Conservation (phyloP, 2,113 vertebrate genomes). For the Hyperopisus bebe region DNA sequence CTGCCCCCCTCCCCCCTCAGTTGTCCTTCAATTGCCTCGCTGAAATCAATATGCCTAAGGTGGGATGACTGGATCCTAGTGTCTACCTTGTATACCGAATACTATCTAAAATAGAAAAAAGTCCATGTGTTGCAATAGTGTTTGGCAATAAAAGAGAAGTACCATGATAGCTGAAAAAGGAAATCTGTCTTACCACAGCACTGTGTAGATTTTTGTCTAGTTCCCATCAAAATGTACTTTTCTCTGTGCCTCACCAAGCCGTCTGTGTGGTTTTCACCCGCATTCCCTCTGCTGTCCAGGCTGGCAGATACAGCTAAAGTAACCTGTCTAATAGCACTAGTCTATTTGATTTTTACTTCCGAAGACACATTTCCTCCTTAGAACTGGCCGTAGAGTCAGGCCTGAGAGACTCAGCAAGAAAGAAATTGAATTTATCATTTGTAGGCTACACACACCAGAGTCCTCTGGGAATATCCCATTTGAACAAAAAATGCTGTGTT, state of each 20-base stretch:
- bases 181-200: not conserved
- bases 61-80: not conserved
- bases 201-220: not conserved
- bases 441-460: slow-evolving; percentile 24
- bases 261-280: not conserved
- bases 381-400: slow-evolving; percentile 25
- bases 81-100: not conserved
- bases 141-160: not conserved
- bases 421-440: slow-evolving; percentile 34
- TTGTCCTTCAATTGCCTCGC: not conserved
- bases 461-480: slow-evolving; percentile 27
- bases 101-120: not conserved
- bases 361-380: slow-evolving; percentile 28
- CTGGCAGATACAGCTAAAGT: slow-evolving; percentile 12
- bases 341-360: slow-evolving; percentile 31
- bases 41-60: not conserved
- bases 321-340: slow-evolving; percentile 15
- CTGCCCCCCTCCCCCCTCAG: not conserved
- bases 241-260: not conserved
- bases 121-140: not conserved
- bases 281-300: not conserved
- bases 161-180: not conserved
- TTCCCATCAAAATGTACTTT: not conserved
- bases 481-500: slow-evolving; percentile 22
- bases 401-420: slow-evolving; percentile 24